phyloP scores from a whole-genome alignment of 2,797 vertebrate species.

The Neosalanx taihuensis region DNA sequence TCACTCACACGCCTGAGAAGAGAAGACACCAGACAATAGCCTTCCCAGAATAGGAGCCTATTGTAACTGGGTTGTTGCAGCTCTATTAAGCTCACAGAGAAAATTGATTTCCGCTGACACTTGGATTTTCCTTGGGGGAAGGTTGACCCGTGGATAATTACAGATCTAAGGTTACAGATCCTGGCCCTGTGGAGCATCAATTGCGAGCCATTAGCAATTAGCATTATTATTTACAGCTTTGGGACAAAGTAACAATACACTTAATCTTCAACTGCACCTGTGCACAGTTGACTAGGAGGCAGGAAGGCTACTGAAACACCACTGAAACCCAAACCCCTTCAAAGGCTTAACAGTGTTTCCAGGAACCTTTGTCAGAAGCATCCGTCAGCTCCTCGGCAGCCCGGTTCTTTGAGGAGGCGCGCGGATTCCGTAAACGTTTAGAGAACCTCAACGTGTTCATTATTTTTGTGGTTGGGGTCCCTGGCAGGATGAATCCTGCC shows the following conservation, averaged over 20 bases:
- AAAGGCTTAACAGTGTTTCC: not conserved
- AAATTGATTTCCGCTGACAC: conserved; percentile 60
- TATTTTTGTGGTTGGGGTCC: conserved; percentile 23
- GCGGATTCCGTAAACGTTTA: conserved; percentile 47
- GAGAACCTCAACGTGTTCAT: conserved; percentile 40
- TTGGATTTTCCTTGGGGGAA: conserved; percentile 54
- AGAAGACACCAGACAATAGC: conserved; percentile 17
- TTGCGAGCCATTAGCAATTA: conserved; percentile 54
- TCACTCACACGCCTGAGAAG: not conserved
- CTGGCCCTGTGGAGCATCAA: conserved; percentile 18
- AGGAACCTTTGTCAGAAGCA: conserved; percentile 12
- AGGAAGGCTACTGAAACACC: too few relatives aligned
- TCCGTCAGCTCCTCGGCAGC: conserved; percentile 15
- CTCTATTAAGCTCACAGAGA: conserved; percentile 35
- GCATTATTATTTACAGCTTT: conserved; percentile 40
- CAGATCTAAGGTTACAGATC: conserved; percentile 57
- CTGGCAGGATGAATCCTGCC: conserved; percentile 23
- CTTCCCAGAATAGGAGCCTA: conserved; percentile 24
- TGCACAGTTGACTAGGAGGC: not conserved
- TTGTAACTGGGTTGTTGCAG: conserved; percentile 31
- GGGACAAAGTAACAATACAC: conserved; percentile 22
- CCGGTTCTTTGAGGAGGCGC: conserved; percentile 19
- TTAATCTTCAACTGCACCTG: conserved; percentile 38
- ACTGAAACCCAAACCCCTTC: conserved; percentile 5
- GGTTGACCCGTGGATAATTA: conserved; percentile 61